Conservation (phyloP, 2,113 vertebrate species). For the Ciconia boyciana region DNA sequence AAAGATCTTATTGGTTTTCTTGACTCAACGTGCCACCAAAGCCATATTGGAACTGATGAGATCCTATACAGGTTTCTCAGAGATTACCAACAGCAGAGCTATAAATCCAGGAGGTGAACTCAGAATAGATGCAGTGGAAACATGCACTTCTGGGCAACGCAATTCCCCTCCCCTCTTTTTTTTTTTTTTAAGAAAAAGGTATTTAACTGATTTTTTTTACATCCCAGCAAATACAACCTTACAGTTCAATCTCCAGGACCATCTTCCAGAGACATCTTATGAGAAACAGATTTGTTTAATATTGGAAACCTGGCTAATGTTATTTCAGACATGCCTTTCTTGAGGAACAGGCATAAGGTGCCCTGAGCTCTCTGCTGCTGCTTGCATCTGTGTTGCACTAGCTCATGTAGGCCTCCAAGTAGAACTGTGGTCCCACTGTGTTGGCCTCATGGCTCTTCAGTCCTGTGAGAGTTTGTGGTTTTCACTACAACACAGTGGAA, state of each 20-base stretch:
- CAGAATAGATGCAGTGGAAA: background rate
- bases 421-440: background rate
- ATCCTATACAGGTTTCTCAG: background rate
- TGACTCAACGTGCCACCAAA: background rate
- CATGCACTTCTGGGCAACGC: background rate
- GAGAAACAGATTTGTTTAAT: background rate
- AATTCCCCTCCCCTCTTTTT: fast-evolving
- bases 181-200: too few relatives aligned
- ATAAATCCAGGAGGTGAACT: background rate
- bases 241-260: background rate
- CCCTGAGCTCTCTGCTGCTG: background rate
- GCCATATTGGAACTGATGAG: background rate
- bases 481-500: background rate
- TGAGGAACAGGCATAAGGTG: background rate
- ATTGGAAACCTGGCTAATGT: background rate
- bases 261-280: background rate
- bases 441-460: fast-evolving
- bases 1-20: background rate
- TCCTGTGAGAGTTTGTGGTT: background rate
- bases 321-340: background rate
- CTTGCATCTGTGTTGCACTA: background rate
- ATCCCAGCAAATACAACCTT: background rate
- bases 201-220: background rate
- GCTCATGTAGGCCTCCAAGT: fast-evolving
- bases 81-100: background rate